Evolutionary conservation across 2,888 invertebrate genomes (phyloP), one percentile per base, ranked within the genome.

Genomic region (Halictus quadricinctus): DNA sequence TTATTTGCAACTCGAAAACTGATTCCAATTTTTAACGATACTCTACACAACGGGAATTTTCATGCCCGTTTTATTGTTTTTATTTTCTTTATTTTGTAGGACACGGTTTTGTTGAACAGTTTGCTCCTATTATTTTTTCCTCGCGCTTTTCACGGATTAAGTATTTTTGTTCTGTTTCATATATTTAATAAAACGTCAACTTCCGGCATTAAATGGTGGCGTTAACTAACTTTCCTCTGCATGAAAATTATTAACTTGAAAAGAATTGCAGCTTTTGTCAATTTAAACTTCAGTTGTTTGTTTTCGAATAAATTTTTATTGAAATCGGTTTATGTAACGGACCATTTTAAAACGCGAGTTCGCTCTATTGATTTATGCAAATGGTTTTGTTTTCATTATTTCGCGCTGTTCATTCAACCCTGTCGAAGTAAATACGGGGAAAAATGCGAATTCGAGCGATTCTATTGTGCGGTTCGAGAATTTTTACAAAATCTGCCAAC

Each of bases 321-420:
- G 2, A 64, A 64, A 64, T 29, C 15, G 25, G 25, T 25, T 29
- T 15, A 29, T 13, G 64, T 29, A 64, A 64, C 64, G 6, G 29
- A 2, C 15, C 15, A 7, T 29, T 15, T 29, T 29, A 25, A 29
- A 64, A 15, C n/a, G 25, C 15, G 0, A 29, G 6, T 15, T 29
- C 29, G 29, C 64, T 54, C 54, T 54, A 54, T 54, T 54, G 54
- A 54, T 54, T 54, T 54, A 54, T 54, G 25, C 60, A 29, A 64
- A 64, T 64, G 15, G 64, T 29, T 64, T 64, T 64, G 60, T 64
- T 64, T 64, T 64, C 60, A 29, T 29, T 64, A 29, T 64, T 64
- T 64, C 29, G 64, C 25, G 2, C 64, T 64, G 64, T 64, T 64
- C 64, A 29, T 29, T 29, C 25, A 7, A 2, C 64, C 15, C 13